Evolutionary conservation across 2,113 vertebrate species (phyloP), one percentile per base, ranked within the genome.

Genomic region (Guaruba guarouba): DNA sequence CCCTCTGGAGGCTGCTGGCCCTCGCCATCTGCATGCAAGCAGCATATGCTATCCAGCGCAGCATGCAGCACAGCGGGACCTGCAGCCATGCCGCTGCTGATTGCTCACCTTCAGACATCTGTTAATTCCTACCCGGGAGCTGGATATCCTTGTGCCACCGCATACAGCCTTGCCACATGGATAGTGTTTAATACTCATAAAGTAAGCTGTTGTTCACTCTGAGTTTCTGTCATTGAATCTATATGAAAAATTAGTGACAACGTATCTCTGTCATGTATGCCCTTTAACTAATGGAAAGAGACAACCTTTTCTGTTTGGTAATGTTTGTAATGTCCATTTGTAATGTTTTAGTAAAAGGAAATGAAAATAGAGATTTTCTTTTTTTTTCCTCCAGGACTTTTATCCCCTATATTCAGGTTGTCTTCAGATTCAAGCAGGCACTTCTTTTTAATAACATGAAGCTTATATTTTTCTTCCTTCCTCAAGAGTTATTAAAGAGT

Each of bases 101-200:
- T 91, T 71, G 83, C 91, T 91, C 91, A 94, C 91, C 89, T 96
- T 52, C 93, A 48, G 77, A 87, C 84, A 89, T 91, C 93, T 92
- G 95, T 61, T 93, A 28, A 81, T 49, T 23, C 49, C 37, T 16
- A 28, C 15, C 5, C 9, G 0, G 55, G n/a, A 54, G 1, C 4
- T 35, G 27, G 10, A 27, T 70, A 35, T 20, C 76, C 79, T 37
- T 7, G 1, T 48, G 54, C 41, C 17, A 4, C 68, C 0, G 0
- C 0, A 1, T 18, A 76, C 66, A 39, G 59, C 66, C 48, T 27
- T 2, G 37, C 19, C 61, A 17, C 46, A 2, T 0, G 0, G 39
- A 75, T 68, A 7, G 48, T 24, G 22, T 59, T 59, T 16, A 62
- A 57, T 48, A 5, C 64, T 35, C 11, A 0, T 8, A 24, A 43